Base-by-base conservation (phyloP, 2,113 vertebrate genomes). In the Rhabdornis inornatus region DNA sequence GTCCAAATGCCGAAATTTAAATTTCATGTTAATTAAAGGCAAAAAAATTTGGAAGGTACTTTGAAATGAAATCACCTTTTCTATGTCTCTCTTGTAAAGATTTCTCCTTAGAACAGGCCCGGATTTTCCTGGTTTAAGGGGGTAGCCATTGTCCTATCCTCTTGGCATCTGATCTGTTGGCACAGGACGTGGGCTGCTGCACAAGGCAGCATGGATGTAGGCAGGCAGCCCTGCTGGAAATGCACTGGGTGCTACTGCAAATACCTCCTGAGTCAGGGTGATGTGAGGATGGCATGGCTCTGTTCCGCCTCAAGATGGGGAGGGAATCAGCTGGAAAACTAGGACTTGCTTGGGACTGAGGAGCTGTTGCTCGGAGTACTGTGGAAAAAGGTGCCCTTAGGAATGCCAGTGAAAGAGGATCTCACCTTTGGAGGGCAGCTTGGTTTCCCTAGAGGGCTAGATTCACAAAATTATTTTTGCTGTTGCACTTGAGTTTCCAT, bases 301-400 rank as follows among this genome's bases (percentile, higher is more conserved):
- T 8, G 15, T 2, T 20, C 9, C 18, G 64, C 27, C 59, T 74
- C 0, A 0, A 47, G 13, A 20, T 10, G 10, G 18, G 15, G 15
- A 12, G 39, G 7, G 15, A 4, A 5, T 33, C 25, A 45, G 15
- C 30, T 39, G 30, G 33, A 66, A 23, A 82, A 22, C 0, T 0
- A 40, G 24, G 30, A n/a, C 15, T 79, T 31, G 9, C 27, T 28
- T 52, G 49, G 14, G 5, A 19, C n/a, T 7, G 33, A 83, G 39
- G 12, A 83, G 8, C 18, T 50, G 15, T 50, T 55, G 37, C 15
- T 27, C 8, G 6, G 14, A 4, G 2, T 40, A 5, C 19, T 37
- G 40, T 24, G 14, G 40, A 33, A 39, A 68, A 83, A 42, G n/a
- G 31, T 45, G 27, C 28, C 15, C 33, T 11, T 55, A 10, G 30